A percentile compares a stretch with the other conserved stretches of the same genome.
phyloP scores from a whole-genome alignment of 2,888 invertebrate species.

The Neelides folsomi region DNA sequence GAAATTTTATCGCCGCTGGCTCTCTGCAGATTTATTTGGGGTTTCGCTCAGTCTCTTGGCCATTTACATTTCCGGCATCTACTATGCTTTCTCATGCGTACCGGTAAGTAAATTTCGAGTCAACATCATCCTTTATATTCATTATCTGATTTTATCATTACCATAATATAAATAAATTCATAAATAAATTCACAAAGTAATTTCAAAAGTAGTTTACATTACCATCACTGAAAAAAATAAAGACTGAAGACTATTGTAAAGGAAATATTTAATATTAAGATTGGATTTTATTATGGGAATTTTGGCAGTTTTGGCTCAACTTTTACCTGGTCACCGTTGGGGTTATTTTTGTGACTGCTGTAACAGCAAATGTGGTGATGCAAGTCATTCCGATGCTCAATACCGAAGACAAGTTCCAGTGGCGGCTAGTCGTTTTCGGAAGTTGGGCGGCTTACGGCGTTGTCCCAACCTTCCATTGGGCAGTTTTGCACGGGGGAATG shows the following conservation, averaged over 20 bases:
- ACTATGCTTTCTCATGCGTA: conserved; percentile 94
- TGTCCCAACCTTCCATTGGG: conserved; percentile 83
- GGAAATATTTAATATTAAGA: not conserved
- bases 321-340: conserved; percentile 72
- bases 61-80: conserved; percentile 88
- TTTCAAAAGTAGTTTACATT: too few relatives aligned
- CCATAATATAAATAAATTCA: too few relatives aligned
- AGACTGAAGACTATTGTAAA: not conserved
- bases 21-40: conserved; percentile 83
- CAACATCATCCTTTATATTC: too few relatives aligned
- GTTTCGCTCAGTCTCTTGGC: conserved; percentile 83
- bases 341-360: conserved; percentile 64
- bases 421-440: conserved; percentile 64
- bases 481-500: conserved; percentile 72
- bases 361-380: conserved; percentile 54
- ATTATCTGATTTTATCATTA: conserved; percentile 3
- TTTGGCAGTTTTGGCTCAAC: conserved; percentile 53
- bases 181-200: too few relatives aligned
- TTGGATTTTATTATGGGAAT: not conserved
- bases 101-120: conserved; percentile 49
- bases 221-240: too few relatives aligned
- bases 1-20: conserved; percentile 66
- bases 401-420: conserved; percentile 19
- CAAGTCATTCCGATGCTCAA: conserved; percentile 15
- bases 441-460: conserved; percentile 81